A percentile compares a stretch with the other conserved stretches of the same genome.
Conservation (phyloP, 2,888 invertebrate species). For the Macropis europaea region DNA sequence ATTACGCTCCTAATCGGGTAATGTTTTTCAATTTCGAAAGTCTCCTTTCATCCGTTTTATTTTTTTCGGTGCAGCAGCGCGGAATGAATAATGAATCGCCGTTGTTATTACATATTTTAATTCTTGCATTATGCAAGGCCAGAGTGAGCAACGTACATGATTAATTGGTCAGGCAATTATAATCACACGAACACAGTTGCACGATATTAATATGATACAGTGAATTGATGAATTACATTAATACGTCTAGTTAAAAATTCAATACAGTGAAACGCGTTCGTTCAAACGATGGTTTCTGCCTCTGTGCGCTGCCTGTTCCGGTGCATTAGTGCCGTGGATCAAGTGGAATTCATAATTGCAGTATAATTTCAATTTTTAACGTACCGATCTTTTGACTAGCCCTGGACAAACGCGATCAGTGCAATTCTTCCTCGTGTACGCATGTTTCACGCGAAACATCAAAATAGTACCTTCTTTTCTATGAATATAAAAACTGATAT, state of each 20-base stretch:
- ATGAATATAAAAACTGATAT: too few relatives aligned
- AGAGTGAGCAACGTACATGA: background rate
- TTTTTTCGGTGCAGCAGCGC: background rate
- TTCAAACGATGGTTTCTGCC: background rate
- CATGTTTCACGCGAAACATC: too few relatives aligned
- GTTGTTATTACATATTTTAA: background rate
- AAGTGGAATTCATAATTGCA: slow-evolving; percentile 20
- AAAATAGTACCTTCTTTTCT: too few relatives aligned
- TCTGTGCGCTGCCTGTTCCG: background rate
- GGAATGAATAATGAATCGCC: background rate
- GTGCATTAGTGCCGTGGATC: background rate
- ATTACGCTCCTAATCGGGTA: slow-evolving; percentile 2
- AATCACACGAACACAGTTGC: background rate
- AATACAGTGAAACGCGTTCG: background rate
- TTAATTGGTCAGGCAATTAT: slow-evolving; percentile 16
- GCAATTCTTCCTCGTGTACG: too few relatives aligned
- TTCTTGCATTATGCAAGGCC: background rate
- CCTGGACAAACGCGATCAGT: too few relatives aligned
- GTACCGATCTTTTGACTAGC: background rate
- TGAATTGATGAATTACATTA: slow-evolving; percentile 27
- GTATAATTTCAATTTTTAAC: slow-evolving; percentile 12
- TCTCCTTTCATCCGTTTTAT: background rate
- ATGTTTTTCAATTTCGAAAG: background rate
- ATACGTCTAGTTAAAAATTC: slow-evolving; percentile 32
- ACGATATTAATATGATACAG: background rate